phyloP scores from a whole-genome alignment of 2,888 invertebrate species.

The Ceratothoa steindachneri region DNA sequence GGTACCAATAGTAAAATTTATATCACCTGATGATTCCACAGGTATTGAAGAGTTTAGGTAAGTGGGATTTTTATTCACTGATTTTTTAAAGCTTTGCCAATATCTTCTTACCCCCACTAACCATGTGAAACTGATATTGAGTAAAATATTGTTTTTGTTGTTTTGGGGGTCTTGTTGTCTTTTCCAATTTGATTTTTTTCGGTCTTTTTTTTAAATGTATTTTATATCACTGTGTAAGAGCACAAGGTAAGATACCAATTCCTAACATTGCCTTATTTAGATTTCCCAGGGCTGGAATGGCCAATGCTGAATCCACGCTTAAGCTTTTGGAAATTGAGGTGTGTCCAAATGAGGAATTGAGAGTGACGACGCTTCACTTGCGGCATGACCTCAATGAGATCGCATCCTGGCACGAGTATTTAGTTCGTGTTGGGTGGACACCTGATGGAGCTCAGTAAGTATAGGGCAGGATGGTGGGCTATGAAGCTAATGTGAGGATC shows the following conservation, averaged over 20 bases:
- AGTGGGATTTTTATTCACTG: constrained; percentile 21
- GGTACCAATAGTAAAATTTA: constrained; percentile 85
- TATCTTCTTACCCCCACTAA: too few relatives aligned
- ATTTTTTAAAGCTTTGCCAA: too few relatives aligned
- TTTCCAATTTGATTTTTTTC: too few relatives aligned
- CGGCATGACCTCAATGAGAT: constrained; percentile 70
- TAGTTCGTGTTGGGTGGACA: constrained; percentile 92
- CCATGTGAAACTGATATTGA: too few relatives aligned
- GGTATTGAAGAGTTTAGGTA: constrained; percentile 71
- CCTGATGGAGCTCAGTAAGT: constrained; percentile 81
- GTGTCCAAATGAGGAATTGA: constrained; percentile 65
- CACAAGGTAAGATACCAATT: too few relatives aligned
- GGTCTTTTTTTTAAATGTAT: too few relatives aligned
- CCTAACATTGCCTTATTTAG: too few relatives aligned
- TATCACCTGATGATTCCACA: constrained; percentile 68
- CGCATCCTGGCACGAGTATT: constrained; percentile 91
- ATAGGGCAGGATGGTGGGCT: too few relatives aligned
- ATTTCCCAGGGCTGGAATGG: constrained; percentile 81
- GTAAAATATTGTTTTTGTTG: too few relatives aligned
- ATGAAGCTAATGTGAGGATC: too few relatives aligned
- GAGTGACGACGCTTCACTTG: constrained; percentile 58
- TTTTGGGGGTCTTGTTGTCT: too few relatives aligned
- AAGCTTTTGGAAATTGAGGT: constrained; percentile 67
- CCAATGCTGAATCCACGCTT: constrained; percentile 83
- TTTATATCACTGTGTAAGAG: too few relatives aligned